phyloP scores from a whole-genome alignment of 2,797 vertebrate genomes.

The Pseudochirops cupreus region DNA sequence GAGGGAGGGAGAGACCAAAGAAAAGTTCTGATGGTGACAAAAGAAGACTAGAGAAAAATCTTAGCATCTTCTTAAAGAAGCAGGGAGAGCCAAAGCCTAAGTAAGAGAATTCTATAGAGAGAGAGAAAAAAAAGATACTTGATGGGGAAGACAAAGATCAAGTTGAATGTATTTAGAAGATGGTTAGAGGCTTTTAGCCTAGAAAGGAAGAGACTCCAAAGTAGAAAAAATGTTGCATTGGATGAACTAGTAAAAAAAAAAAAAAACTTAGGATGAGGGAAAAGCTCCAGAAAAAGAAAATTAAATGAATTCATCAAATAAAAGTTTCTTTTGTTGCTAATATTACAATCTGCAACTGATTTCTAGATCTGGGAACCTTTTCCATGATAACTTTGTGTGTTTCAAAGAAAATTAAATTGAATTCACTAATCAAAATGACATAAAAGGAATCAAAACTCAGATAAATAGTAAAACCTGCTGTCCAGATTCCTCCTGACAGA shows the following conservation, averaged over 20 bases:
- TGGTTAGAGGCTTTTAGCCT: neutral
- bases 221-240: neutral
- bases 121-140: neutral
- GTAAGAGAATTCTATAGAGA: neutral
- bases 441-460: conserved; percentile 11
- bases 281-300: neutral
- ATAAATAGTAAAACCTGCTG: neutral
- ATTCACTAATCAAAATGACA: neutral
- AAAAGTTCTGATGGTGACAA: neutral
- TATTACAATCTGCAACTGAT: neutral
- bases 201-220: conserved; percentile 27
- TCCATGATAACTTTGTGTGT: neutral
- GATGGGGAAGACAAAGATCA: neutral
- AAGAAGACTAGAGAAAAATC: neutral
- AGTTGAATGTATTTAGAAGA: neutral
- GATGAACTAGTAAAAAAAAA: neutral
- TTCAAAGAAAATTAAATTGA: conserved; percentile 39
- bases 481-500: neutral
- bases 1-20: neutral
- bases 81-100: neutral
- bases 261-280: neutral
- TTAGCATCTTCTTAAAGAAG: conserved; percentile 28
- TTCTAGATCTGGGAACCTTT: neutral
- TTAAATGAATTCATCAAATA: neutral
- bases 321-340: neutral